A percentile compares a stretch with the other conserved stretches of the same genome.
phyloP scores from a whole-genome alignment of 2,888 invertebrate species.

The Acleris holmiana region DNA sequence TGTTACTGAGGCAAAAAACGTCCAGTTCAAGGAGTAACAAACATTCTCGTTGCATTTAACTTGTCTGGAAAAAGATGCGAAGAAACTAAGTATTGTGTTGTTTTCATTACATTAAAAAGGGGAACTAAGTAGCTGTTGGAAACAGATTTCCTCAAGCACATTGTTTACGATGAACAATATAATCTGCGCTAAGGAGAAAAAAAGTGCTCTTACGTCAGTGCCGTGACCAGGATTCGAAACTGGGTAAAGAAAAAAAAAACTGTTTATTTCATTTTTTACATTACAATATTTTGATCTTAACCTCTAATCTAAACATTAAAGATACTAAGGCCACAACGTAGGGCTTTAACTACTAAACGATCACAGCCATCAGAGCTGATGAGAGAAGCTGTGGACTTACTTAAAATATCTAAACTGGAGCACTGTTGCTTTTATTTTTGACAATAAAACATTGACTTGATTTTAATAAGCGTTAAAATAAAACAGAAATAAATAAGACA shows the following conservation, averaged over 20 bases:
- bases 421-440: constrained; percentile 21
- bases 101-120: background rate
- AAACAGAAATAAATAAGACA: no score
- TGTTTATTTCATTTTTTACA: no score
- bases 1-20: background rate
- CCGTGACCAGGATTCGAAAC: constrained; percentile 86
- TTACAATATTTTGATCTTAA: no score
- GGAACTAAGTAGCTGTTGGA: no score
- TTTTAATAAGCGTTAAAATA: no score
- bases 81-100: background rate
- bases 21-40: background rate
- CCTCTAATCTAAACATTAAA: no score
- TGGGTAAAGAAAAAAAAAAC: no score
- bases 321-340: constrained; percentile 91
- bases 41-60: background rate
- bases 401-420: constrained; percentile 27
- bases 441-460: no score
- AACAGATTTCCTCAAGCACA: no score
- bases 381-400: constrained; percentile 33
- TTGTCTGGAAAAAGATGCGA: background rate
- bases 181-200: background rate
- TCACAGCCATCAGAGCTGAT: constrained; percentile 76
- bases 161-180: background rate
- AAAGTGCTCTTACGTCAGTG: constrained; percentile 50
- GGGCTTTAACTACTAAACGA: constrained; percentile 90